These are phyloP conservation scores for Brachionus rotundiformis DNA, from an alignment of 1,140 invertebrate species.

Conservation along the genomic window DNA sequence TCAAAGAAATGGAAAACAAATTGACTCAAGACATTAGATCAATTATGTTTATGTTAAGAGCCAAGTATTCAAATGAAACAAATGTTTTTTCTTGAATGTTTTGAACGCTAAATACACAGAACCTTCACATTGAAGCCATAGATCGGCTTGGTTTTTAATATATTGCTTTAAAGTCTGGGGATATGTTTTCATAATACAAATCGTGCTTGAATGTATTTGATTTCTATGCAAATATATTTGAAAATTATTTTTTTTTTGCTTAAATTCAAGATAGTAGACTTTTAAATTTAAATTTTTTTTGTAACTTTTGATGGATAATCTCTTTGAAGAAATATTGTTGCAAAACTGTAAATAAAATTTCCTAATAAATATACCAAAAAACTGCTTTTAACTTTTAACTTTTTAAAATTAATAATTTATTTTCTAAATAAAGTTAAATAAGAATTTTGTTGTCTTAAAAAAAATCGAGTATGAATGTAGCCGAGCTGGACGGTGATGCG, in stretches of 20 bases:
- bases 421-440: not conserved
- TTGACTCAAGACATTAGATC: slow-evolving; percentile 50
- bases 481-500: slow-evolving; percentile 13
- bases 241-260: not conserved
- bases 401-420: not conserved
- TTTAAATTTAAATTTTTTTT: slow-evolving; percentile 21
- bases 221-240: slow-evolving; percentile 29
- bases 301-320: slow-evolving; percentile 29
- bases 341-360: slow-evolving; percentile 37
- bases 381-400: not conserved
- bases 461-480: slow-evolving; percentile 25
- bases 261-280: slow-evolving; percentile 20
- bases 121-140: slow-evolving; percentile 28
- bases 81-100: slow-evolving; percentile 44
- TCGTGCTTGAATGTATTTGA: slow-evolving; percentile 13
- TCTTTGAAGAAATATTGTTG: slow-evolving; percentile 7
- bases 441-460: not conserved
- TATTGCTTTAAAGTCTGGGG: slow-evolving; percentile 1
- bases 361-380: not conserved
- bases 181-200: slow-evolving; percentile 26
- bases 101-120: slow-evolving; percentile 3
- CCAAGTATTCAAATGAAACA: slow-evolving; percentile 51
- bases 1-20: slow-evolving; percentile 47
- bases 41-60: slow-evolving; percentile 49
- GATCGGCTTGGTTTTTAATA: not conserved